Percentiles rank a stretch among this genome's conserved stretches.
Conservation (phyloP, 2,113 vertebrate genomes). For the Platanista minor region DNA sequence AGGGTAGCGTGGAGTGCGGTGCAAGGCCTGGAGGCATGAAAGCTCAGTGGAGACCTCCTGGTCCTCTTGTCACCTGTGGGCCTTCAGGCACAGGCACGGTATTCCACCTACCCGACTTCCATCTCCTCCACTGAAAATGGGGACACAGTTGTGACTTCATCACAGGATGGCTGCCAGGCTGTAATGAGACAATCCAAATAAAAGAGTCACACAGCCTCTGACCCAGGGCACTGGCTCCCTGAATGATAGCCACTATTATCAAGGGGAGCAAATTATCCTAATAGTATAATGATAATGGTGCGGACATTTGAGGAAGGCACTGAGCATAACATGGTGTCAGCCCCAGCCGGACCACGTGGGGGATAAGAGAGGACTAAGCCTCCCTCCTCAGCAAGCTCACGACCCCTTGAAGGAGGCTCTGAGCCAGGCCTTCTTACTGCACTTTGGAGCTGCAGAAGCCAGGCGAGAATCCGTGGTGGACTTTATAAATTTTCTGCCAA, state of each 20-base stretch:
- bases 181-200: background rate
- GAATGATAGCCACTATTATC: too few relatives aligned
- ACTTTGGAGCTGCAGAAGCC: background rate
- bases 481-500: background rate
- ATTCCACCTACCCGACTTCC: background rate
- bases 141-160: too few relatives aligned
- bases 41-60: too few relatives aligned
- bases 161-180: background rate
- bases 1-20: background rate
- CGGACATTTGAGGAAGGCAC: background rate
- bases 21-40: background rate
- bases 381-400: background rate
- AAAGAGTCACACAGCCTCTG: background rate
- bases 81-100: too few relatives aligned
- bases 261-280: background rate
- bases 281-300: background rate
- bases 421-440: background rate
- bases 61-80: background rate
- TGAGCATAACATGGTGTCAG: background rate
- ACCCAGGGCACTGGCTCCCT: rapidly evolving
- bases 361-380: background rate
- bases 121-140: background rate
- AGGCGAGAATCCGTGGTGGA: background rate
- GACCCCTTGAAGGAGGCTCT: background rate
- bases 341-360: background rate